Conservation (phyloP, 2,888 invertebrate genomes). For the Ferdinandea cuprea region DNA sequence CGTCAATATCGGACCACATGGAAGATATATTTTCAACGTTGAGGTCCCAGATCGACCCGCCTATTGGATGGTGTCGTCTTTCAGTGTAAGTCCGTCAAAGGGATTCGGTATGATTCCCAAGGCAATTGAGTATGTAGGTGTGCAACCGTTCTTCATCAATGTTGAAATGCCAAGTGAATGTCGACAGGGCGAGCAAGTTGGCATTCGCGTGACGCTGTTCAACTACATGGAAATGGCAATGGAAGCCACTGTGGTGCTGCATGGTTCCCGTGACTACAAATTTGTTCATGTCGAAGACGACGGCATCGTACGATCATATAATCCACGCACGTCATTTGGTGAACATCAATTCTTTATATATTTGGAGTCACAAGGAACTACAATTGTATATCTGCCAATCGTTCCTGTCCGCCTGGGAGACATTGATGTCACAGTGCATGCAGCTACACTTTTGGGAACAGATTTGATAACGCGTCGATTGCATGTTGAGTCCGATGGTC, state of each 20-base stretch:
- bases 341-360: constrained; percentile 98
- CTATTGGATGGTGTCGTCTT: constrained; percentile 96
- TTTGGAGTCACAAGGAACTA: constrained; percentile 90
- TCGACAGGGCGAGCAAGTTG: constrained; percentile 96
- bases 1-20: constrained; percentile 95
- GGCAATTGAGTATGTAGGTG: constrained; percentile 93
- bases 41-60: constrained; percentile 93
- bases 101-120: constrained; percentile 94
- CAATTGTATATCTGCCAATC: constrained; percentile 94
- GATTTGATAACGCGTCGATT: constrained; percentile 87
- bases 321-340: constrained; percentile 94
- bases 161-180: constrained; percentile 94
- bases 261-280: constrained; percentile 93
- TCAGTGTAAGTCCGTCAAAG: constrained; percentile 92
- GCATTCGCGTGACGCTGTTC: constrained; percentile 95
- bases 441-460: constrained; percentile 89
- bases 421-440: constrained; percentile 89
- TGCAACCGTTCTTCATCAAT: constrained; percentile 96
- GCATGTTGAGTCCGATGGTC: constrained; percentile 93
- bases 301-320: constrained; percentile 93
- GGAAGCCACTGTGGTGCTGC: constrained; percentile 94
- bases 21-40: constrained; percentile 92
- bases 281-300: constrained; percentile 95
- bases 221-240: constrained; percentile 94
- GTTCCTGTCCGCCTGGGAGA: constrained; percentile 92